These are phyloP conservation scores for Hemicordylus capensis DNA, from an alignment of 2,113 vertebrate species.

Conservation along the genomic window DNA sequence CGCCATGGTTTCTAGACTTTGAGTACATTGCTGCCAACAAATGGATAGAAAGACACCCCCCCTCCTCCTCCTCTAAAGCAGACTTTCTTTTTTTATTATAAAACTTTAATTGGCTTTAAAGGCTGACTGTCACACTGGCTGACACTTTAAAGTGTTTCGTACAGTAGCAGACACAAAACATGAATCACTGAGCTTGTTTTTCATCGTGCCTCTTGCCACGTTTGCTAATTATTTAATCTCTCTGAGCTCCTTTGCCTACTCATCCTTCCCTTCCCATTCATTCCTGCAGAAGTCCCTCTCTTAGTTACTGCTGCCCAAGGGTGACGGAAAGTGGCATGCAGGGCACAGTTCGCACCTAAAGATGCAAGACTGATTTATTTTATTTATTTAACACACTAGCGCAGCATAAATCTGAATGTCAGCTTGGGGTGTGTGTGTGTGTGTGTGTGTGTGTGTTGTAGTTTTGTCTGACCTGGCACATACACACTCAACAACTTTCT, in stretches of 20 bases:
- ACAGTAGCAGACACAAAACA: slow-evolving; percentile 67
- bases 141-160: slow-evolving; percentile 69
- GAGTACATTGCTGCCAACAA: slow-evolving; percentile 46
- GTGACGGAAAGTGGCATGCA: not conserved
- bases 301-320: not conserved
- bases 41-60: slow-evolving; percentile 33
- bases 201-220: slow-evolving; percentile 64
- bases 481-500: too few species aligned
- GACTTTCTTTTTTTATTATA: slow-evolving; percentile 62
- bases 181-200: slow-evolving; percentile 75
- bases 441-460: too few species aligned
- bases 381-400: too few species aligned
- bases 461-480: too few species aligned
- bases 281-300: fast-evolving
- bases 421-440: too few species aligned
- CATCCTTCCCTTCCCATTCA: not conserved
- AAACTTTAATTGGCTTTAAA: slow-evolving; percentile 73
- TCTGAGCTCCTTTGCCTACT: slow-evolving; percentile 26
- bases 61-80: slow-evolving; percentile 7
- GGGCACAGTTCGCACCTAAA: not conserved
- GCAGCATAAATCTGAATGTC: too few species aligned
- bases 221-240: slow-evolving; percentile 72
- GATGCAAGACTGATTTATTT: not conserved
- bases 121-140: slow-evolving; percentile 63
- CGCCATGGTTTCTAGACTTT: not conserved